Conservation (phyloP, 2,888 invertebrate genomes). For the Archips crataeganus region DNA sequence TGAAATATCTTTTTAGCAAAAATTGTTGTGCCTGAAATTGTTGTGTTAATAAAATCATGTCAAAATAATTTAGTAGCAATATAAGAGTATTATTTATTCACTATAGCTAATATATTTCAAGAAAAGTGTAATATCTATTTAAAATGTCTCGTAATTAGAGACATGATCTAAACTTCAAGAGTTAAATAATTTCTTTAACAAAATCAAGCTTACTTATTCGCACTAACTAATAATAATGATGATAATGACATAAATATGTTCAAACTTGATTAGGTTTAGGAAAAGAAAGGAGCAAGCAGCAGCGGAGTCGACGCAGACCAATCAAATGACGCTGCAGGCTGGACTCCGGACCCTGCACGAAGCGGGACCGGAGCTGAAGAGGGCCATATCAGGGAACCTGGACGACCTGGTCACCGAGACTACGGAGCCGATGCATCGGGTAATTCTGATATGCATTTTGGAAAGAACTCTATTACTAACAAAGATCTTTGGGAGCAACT, state of each 20-base stretch:
- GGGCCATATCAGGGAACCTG: constrained; percentile 99
- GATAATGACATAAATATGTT: neutral
- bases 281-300: constrained; percentile 96
- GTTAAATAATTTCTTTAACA: too few relatives aligned
- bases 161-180: too few relatives aligned
- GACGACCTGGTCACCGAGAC: constrained; percentile 96
- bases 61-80: too few relatives aligned
- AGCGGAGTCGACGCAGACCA: constrained; percentile 76
- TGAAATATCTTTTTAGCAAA: too few relatives aligned
- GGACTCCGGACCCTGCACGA: constrained; percentile 98
- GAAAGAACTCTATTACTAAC: too few relatives aligned
- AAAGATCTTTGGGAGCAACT: too few relatives aligned
- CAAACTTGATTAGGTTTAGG: constrained; percentile 89
- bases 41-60: too few relatives aligned
- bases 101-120: too few relatives aligned
- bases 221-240: neutral
- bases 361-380: constrained; percentile 98
- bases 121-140: too few relatives aligned
- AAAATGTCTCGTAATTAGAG: too few relatives aligned
- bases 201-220: neutral
- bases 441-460: constrained; percentile 61
- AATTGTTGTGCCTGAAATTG: too few relatives aligned
- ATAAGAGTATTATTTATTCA: too few relatives aligned
- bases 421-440: constrained; percentile 99
- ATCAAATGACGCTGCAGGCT: constrained; percentile 97